These are phyloP conservation scores for Drosophila heteroneura DNA, from an alignment of 2,888 invertebrate species.

Conservation along the genomic window DNA sequence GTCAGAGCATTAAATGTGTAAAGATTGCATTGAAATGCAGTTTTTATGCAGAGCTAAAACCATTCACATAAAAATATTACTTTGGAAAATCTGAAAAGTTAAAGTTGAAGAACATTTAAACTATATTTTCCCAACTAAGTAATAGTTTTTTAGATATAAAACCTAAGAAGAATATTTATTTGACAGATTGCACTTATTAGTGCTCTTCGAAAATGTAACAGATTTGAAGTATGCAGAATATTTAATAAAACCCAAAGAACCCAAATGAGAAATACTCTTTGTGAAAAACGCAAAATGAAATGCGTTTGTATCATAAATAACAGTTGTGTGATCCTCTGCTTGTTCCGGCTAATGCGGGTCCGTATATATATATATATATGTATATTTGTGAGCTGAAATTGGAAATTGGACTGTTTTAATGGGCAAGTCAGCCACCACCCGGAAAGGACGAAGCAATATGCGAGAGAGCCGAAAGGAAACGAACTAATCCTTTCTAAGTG, in stretches of 20 bases:
- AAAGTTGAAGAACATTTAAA: not conserved
- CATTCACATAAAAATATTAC: not conserved
- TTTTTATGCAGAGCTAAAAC: not conserved
- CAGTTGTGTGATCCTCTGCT: conserved; percentile 48
- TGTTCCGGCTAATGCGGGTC: conserved; percentile 11
- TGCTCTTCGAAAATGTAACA: not conserved
- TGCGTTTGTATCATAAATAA: conserved; percentile 30
- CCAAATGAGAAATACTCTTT: not conserved
- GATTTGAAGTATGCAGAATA: not conserved
- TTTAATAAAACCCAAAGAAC: not conserved
- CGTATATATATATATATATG: not conserved
- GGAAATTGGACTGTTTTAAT: conserved; percentile 38
- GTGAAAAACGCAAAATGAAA: conserved; percentile 7
- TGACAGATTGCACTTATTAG: not conserved
- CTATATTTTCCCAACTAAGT: not conserved
- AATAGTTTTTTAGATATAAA: not conserved
- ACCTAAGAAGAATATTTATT: not conserved
- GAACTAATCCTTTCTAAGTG: conserved; percentile 73
- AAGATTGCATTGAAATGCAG: not conserved
- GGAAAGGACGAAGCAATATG: conserved; percentile 13
- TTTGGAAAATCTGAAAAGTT: not conserved
- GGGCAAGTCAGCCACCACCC: conserved; percentile 24
- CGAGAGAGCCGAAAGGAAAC: conserved; percentile 14
- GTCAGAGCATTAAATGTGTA: not conserved
- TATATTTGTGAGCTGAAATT: conserved; percentile 2